Evolutionary conservation across 37 sponge, comb jelly and placozoan genomes (phyloP).

Genomic region (Ephydatia muelleri): DNA sequence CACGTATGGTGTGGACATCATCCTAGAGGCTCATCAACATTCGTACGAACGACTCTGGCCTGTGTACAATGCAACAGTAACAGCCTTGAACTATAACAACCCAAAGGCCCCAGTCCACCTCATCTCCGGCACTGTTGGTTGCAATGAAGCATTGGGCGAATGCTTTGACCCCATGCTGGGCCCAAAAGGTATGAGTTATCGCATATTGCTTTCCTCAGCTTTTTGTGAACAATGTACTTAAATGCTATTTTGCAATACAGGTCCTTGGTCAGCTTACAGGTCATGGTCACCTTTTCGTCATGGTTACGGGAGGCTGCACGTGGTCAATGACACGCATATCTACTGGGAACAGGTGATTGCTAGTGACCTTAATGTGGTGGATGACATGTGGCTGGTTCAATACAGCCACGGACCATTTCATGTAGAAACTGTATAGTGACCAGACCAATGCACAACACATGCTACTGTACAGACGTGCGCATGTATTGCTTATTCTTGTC

Average conservation of each 20-base stretch:
- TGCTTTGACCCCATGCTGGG: conserved; percentile 28
- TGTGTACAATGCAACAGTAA: conserved; percentile 39
- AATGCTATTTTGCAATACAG: not conserved
- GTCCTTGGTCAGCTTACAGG: conserved; percentile 52
- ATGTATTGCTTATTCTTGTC: not conserved
- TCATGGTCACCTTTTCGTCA: conserved; percentile 31
- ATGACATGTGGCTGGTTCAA: conserved; percentile 28
- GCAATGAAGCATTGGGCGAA: conserved; percentile 22
- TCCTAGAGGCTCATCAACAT: conserved; percentile 55
- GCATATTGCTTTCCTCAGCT: not conserved
- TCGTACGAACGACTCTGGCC: conserved; percentile 58
- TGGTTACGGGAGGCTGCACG: conserved; percentile 44
- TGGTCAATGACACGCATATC: conserved; percentile 37
- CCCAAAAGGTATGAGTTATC: conserved; percentile 8
- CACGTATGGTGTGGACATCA: conserved; percentile 50
- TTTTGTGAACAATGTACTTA: not conserved
- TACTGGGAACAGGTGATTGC: conserved; percentile 45
- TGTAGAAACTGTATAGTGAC: not conserved
- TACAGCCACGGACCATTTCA: conserved; percentile 34
- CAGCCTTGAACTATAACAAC: conserved; percentile 25
- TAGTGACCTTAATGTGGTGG: not conserved
- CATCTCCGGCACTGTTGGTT: conserved; percentile 31
- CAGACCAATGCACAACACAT: not conserved
- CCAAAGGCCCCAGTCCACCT: conserved; percentile 35
- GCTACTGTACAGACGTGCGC: not conserved